Base-by-base conservation (phyloP, 2,888 invertebrate genomes). In the Cerastis leucographa region DNA sequence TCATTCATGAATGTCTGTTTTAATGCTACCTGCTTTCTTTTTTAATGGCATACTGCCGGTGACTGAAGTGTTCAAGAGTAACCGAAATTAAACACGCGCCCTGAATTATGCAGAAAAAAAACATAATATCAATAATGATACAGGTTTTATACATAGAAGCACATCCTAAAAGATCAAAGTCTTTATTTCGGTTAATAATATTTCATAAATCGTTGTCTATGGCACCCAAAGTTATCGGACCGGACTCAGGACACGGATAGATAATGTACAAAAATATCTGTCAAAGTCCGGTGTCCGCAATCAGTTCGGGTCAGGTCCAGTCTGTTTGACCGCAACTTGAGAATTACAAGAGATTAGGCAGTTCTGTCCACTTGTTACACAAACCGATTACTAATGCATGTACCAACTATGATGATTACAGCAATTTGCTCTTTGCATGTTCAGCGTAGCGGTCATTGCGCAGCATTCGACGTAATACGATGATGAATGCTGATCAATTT, bases 1-100 rank as follows among this genome's bases (percentile, higher is more conserved):
- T 77, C 85, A 87, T 88, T 88, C 88, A 87, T 87, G 87, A 89
- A 91, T 90, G 90, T 91, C 91, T 89, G 87, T 88, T 84, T 87
- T 87, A 86, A 88, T 86, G 88, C 85, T 87, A 85, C 85, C 86
- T 86, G 86, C 66, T 78, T 80, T 84, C 42, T 82, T 83, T 81
- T 78, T 76, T 19, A 80, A 81, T 76, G 49, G 74, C 22, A 76
- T 83, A 81, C 82, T 42, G 79, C 71, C 61, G 61, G 59, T n/a
- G 12, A 35, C 46, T 68, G 61, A 83, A 83, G 76, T 75, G 82
- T 77, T 80, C 68, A 61, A 71, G 51, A 70, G 77, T 74, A 61
- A 77, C 65, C 46, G 19, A 71, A 54, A 85, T 80, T 59, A 44
- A 80, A 68, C 42, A 9, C 19, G 49, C 59, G 11, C 11, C 11